Base-by-base conservation (phyloP, 1,140 invertebrate genomes). In the Drosophila sturtevanti region DNA sequence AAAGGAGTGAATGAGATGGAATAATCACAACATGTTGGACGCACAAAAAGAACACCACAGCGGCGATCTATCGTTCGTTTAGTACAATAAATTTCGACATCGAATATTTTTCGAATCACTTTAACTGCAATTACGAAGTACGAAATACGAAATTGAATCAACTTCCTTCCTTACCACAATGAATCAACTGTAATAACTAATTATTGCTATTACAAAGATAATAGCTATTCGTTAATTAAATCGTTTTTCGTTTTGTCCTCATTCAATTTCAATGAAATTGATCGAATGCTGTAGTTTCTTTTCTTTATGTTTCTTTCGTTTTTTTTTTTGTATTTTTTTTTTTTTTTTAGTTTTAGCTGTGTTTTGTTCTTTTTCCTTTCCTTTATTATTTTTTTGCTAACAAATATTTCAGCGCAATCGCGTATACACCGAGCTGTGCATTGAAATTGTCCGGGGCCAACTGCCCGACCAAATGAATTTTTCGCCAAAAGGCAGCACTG, bases 361-460 rank as follows among this genome's bases (percentile, higher is more conserved):
- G 27, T 48, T 27, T 58, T 59, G 55, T 41, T 21, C 38, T 52
- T 51, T 22, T 34, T 52, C 22, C 22, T 4, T 24, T 51, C 41
- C 63, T 48, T 41, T 55, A 44, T 24, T 12, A 31, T 38, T 38
- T 38, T 18, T 58, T 65, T 48, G 41, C 44, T 63, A 51, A 67
- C 63, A 54, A 78, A 74, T 72, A 48, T 55, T 73, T 72, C 37
- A 68, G 56, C 74, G 78, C 73, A 54, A 71, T 82, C 79, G 79
- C 80, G 71, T 54, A 58, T 69, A 65, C 65, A 52, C 84, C 41
- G 82, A 87, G 79, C 84, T 85, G 84, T 89, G 77, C 77, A 89
- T 72, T 77, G 68, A 89, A 85, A 89, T 89, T 89, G 85, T 89
- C 84, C 85, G 84, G 84, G 84, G 77, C 80, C 72, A 77, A 89